Conservation (phyloP, 2,888 invertebrate genomes). For the Ophion costatus region DNA sequence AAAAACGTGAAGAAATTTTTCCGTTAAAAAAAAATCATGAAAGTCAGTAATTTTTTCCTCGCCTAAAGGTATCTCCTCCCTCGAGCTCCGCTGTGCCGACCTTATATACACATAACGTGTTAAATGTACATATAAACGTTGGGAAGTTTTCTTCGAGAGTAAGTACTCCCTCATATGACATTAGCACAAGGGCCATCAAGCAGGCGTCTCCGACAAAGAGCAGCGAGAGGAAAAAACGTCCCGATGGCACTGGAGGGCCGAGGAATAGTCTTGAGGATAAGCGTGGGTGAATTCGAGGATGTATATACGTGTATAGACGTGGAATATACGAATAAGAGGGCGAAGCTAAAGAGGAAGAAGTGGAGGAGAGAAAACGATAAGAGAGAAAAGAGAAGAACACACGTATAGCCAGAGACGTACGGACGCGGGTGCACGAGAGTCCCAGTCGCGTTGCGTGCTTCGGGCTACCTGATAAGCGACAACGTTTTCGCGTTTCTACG, state of each 20-base stretch:
- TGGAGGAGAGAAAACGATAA: constrained; percentile 20
- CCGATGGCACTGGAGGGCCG: constrained; percentile 38
- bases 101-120: not conserved
- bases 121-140: constrained; percentile 36
- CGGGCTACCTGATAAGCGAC: constrained; percentile 70
- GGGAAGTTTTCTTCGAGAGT: constrained; percentile 36
- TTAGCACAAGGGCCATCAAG: constrained; percentile 54
- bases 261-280: constrained; percentile 44
- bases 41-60: too few species aligned
- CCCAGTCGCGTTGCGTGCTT: constrained; percentile 54
- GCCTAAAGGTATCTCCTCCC: too few species aligned
- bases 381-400: constrained; percentile 39
- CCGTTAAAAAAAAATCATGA: too few species aligned
- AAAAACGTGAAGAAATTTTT: too few species aligned
- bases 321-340: constrained; percentile 37
- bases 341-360: constrained; percentile 23
- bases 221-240: constrained; percentile 9
- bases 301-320: constrained; percentile 9
- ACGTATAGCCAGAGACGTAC: not conserved
- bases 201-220: constrained; percentile 38
- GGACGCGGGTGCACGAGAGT: constrained; percentile 47
- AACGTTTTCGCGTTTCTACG: constrained; percentile 62
- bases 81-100: too few species aligned
- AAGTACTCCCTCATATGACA: constrained; percentile 51
- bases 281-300: constrained; percentile 55